Conservation (phyloP, 2,113 vertebrate genomes). For the Onychostruthus taczanowskii region DNA sequence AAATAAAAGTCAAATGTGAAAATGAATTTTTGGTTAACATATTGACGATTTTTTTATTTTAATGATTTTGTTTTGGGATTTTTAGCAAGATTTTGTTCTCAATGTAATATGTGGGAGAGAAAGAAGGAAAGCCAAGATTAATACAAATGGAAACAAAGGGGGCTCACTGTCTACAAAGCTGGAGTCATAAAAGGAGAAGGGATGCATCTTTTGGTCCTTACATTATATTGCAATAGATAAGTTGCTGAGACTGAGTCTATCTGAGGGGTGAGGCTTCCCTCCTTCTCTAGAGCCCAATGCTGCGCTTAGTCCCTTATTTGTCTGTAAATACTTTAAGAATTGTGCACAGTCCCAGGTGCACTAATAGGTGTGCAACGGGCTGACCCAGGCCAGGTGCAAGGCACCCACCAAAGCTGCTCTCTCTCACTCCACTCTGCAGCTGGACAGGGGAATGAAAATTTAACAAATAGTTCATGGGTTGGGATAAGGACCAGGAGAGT, state of each 20-base stretch:
- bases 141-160: neutral
- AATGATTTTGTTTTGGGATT: accelerated
- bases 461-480: neutral
- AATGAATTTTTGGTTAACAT: neutral
- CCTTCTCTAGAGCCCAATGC: neutral
- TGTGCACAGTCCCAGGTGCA: too few species aligned
- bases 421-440: neutral
- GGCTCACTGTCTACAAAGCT: neutral
- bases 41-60: neutral
- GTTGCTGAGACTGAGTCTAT: accelerated
- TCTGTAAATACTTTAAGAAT: neutral
- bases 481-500: neutral
- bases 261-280: neutral
- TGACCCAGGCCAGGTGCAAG: neutral
- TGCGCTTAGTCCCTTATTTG: neutral
- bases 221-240: neutral
- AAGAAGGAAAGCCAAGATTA: neutral
- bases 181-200: neutral
- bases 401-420: neutral
- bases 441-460: neutral
- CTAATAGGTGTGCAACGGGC: neutral
- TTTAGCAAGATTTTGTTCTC: neutral
- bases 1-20: neutral
- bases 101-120: neutral
- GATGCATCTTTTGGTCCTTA: neutral